These are phyloP conservation scores for Pteronura brasiliensis DNA, from an alignment of 2,113 vertebrate genomes.

Conservation along the genomic window DNA sequence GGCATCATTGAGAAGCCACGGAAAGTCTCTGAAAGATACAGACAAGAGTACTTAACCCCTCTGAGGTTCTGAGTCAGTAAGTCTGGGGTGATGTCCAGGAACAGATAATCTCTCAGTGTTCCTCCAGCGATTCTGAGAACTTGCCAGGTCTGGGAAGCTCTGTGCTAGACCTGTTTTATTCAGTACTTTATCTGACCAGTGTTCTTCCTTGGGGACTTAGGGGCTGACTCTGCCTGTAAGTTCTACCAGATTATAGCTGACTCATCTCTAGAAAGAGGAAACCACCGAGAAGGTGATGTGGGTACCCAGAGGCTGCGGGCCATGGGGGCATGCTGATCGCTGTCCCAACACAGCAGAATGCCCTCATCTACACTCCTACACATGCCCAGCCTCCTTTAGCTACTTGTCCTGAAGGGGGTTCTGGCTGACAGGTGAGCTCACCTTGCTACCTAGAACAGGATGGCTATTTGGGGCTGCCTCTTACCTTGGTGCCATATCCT, in stretches of 20 bases:
- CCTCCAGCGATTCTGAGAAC: neutral
- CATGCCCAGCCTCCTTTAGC: neutral
- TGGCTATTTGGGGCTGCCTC: neutral
- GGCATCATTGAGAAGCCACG: neutral
- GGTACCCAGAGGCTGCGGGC: no score
- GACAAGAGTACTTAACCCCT: neutral
- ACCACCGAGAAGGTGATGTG: neutral
- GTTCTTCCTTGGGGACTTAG: neutral
- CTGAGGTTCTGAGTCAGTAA: neutral
- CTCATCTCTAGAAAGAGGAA: neutral
- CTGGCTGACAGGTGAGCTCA: neutral
- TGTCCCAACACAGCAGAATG: neutral
- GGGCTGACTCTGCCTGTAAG: neutral
- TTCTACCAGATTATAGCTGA: neutral
- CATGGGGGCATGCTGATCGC: accelerated
- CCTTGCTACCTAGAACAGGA: neutral
- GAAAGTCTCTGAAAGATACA: neutral
- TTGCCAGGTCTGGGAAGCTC: neutral
- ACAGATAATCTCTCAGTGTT: neutral
- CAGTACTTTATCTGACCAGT: neutral
- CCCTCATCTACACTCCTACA: neutral
- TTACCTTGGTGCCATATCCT: neutral
- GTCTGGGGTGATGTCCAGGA: neutral
- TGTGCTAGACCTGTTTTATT: neutral
- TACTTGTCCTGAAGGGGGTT: neutral